These are phyloP conservation scores for Thripadectes ignobilis DNA, from an alignment of 2,797 vertebrate species.

Conservation along the genomic window DNA sequence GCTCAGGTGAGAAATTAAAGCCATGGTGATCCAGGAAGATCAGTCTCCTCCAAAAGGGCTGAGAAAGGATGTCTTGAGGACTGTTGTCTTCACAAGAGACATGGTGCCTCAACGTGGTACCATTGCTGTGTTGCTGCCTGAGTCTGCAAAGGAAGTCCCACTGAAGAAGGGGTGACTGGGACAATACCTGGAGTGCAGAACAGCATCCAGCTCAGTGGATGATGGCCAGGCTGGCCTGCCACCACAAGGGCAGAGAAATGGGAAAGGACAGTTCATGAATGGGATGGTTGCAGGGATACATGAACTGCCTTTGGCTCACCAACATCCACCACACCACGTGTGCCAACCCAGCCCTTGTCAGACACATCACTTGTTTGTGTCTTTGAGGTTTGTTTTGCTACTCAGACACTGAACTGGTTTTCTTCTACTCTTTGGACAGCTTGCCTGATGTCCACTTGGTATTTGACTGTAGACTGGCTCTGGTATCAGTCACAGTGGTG, in stretches of 20 bases:
- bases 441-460: background rate
- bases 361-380: background rate
- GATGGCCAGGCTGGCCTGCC: background rate
- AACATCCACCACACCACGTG: background rate
- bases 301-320: background rate
- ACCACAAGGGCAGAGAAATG: background rate
- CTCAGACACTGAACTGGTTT: background rate
- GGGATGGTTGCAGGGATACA: background rate
- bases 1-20: background rate
- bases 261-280: background rate
- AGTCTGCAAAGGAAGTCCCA: background rate
- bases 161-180: background rate
- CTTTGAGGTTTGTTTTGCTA: background rate
- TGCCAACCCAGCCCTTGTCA: background rate
- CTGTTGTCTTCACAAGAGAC: background rate
- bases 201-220: background rate
- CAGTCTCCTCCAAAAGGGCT: background rate
- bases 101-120: accelerated
- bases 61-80: background rate
- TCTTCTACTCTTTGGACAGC: background rate
- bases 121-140: background rate
- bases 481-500: background rate
- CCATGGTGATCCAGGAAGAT: background rate
- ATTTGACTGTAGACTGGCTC: background rate
- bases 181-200: background rate